A percentile compares a stretch with the other conserved stretches of the same genome.
Evolutionary conservation across 2,888 invertebrate species (phyloP).

Genomic region (Abscondita cerata): DNA sequence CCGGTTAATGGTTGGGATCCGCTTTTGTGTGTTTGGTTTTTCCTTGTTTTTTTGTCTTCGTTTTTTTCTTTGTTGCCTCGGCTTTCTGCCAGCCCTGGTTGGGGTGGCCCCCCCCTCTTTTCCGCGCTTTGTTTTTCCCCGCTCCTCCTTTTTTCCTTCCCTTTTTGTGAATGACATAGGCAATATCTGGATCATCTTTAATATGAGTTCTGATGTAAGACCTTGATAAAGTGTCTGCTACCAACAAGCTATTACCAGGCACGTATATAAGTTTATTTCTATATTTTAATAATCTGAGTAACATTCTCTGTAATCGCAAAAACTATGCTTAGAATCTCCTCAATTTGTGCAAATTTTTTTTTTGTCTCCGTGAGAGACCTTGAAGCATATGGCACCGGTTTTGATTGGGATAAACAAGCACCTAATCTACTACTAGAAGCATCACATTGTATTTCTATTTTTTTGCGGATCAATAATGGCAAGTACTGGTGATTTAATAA

Average conservation of each 20-base stretch:
- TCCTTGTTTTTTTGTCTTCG: too few species aligned
- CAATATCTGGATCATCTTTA: conserved; percentile 4
- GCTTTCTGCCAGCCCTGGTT: too few species aligned
- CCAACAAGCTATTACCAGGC: conserved; percentile 22
- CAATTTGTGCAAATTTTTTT: conserved; percentile 16
- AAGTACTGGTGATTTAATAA: conserved; percentile 25
- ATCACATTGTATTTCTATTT: conserved; percentile 34
- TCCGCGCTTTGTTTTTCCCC: too few species aligned
- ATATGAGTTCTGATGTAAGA: conserved; percentile 10
- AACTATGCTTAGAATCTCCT: conserved; percentile 10
- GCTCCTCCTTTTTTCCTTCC: too few species aligned
- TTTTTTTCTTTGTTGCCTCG: too few species aligned
- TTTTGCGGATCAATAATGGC: conserved; percentile 25
- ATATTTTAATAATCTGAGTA: conserved; percentile 24
- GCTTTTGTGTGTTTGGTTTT: too few species aligned
- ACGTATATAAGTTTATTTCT: conserved; percentile 19
- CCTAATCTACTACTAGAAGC: conserved; percentile 37
- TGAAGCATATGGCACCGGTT: conserved; percentile 17
- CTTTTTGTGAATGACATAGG: conserved; percentile 12
- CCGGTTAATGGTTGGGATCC: too few species aligned
- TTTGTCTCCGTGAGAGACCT: conserved; percentile 20
- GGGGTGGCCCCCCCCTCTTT: too few species aligned
- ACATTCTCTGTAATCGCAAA: conserved; percentile 26
- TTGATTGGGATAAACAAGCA: conserved; percentile 36
- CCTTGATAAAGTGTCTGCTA: conserved; percentile 28